Percentiles rank a stretch among this genome's conserved stretches.
Conservation (phyloP, 2,888 invertebrate species). For the Andrena dorsata region DNA sequence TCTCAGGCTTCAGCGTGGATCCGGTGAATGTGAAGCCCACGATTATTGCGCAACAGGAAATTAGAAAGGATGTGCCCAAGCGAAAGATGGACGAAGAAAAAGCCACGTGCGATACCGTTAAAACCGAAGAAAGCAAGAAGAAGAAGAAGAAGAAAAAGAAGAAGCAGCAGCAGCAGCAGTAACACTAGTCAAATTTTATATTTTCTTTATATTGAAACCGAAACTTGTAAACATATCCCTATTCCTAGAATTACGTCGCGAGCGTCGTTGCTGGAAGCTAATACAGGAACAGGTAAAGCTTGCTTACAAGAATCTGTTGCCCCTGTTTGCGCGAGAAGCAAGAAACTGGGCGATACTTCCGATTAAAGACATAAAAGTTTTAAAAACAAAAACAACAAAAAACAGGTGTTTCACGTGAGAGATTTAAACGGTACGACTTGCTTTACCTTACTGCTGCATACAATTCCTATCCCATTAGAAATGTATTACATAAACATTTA, state of each 20-base stretch:
- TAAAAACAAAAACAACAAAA: no score
- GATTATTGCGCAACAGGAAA: not conserved
- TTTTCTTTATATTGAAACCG: constrained; percentile 7
- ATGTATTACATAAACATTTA: no score
- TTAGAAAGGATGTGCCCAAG: constrained; percentile 25
- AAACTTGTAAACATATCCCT: not conserved
- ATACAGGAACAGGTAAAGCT: not conserved
- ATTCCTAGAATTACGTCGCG: not conserved
- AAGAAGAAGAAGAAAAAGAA: constrained; percentile 56
- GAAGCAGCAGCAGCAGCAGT: constrained; percentile 37
- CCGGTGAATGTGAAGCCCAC: constrained; percentile 6
- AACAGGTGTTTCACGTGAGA: no score
- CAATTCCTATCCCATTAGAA: no score
- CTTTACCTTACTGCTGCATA: no score
- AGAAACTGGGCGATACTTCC: no score
- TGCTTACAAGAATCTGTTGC: no score
- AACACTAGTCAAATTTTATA: constrained; percentile 7
- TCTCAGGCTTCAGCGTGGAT: constrained; percentile 80
- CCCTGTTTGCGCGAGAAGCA: no score
- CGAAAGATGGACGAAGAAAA: constrained; percentile 34
- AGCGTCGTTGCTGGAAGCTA: not conserved
- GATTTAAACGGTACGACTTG: no score
- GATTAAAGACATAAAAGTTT: no score
- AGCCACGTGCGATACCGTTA: not conserved
- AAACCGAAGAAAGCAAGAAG: constrained; percentile 7